A percentile compares a stretch with the other conserved stretches of the same genome.
Evolutionary conservation across 2,888 invertebrate species (phyloP).

Genomic region (Coecobrya sp.): DNA sequence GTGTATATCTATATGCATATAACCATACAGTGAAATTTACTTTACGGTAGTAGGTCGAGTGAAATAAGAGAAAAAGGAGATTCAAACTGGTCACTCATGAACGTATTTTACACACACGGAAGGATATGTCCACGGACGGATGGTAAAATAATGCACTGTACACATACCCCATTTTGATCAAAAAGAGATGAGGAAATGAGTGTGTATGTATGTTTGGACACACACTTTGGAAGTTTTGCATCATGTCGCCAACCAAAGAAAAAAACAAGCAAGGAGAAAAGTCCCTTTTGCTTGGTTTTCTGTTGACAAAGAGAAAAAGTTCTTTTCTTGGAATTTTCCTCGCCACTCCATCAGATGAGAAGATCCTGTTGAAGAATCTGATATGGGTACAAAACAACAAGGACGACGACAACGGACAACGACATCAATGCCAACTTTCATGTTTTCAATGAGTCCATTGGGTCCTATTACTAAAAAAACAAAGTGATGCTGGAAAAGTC

Average conservation of each 20-base stretch:
- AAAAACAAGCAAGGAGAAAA: constrained; percentile 23
- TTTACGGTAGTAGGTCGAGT: constrained; percentile 38
- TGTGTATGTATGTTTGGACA: constrained; percentile 8
- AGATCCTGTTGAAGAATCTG: constrained; percentile 17
- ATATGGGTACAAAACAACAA: not conserved
- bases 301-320: constrained; percentile 58
- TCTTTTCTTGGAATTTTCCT: constrained; percentile 39
- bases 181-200: constrained; percentile 25
- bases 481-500: not conserved
- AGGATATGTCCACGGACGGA: constrained; percentile 57
- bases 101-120: constrained; percentile 58
- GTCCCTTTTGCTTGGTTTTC: not conserved
- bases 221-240: not conserved
- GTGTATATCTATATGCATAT: not conserved
- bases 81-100: constrained; percentile 42
- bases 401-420: not conserved
- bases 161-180: constrained; percentile 38
- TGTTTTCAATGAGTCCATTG: constrained; percentile 65
- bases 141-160: constrained; percentile 70
- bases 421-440: constrained; percentile 57
- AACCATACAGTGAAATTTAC: not conserved
- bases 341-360: not conserved
- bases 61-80: not conserved
- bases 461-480: constrained; percentile 59
- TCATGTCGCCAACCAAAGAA: constrained; percentile 3